These are phyloP conservation scores for Camarhynchus parvulus DNA, from an alignment of 2,113 vertebrate species.

Conservation along the genomic window DNA sequence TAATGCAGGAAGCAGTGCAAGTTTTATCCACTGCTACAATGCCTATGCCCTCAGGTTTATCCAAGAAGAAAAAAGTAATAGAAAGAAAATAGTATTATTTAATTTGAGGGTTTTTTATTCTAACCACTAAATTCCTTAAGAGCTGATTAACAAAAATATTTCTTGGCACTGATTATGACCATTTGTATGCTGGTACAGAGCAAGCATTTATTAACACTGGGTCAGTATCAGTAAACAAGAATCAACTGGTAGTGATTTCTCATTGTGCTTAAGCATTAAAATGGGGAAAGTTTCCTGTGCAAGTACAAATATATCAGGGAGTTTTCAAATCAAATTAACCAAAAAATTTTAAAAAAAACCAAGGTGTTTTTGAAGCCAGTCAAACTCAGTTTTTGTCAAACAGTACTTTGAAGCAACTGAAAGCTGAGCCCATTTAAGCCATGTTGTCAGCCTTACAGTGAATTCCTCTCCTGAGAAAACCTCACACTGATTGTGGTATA, in stretches of 20 bases:
- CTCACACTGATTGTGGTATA: not conserved
- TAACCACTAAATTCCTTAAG: not conserved
- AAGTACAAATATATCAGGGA: not conserved
- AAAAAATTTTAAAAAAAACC: not conserved
- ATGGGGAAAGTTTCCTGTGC: not conserved
- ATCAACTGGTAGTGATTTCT: not conserved
- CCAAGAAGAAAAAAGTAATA: not conserved
- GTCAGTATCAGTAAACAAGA: not conserved
- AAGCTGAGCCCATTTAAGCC: not conserved
- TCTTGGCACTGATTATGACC: not conserved
- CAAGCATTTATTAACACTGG: not conserved
- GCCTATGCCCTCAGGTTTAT: not conserved
- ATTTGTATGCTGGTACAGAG: not conserved
- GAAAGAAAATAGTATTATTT: not conserved
- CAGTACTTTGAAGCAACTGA: not conserved
- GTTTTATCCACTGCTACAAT: not conserved
- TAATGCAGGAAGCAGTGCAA: not conserved
- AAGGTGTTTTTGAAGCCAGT: not conserved
- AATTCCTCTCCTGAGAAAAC: not conserved
- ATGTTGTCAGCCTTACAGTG: not conserved
- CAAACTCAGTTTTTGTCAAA: not conserved
- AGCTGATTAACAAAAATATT: not conserved
- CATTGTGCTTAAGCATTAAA: not conserved
- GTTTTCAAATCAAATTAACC: not conserved
- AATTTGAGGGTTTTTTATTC: accelerated